A percentile compares a stretch with the other conserved stretches of the same genome.
Evolutionary conservation across 2,888 invertebrate species (phyloP).

Genomic region (Drosophila quinaria): DNA sequence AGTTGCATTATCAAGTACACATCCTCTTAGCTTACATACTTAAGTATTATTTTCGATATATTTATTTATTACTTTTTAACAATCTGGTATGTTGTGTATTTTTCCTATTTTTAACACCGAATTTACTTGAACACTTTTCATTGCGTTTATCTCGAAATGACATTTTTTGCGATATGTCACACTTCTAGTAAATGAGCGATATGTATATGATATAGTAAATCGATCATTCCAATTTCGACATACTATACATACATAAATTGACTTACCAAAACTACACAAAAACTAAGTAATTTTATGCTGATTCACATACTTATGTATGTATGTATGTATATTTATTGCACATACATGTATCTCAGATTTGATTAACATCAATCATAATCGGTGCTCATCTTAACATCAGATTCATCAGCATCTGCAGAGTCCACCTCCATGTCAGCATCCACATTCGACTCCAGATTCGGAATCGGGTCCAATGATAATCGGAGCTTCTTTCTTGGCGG

Average conservation of each 20-base stretch:
- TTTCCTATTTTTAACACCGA: too few relatives aligned
- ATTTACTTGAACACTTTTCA: too few relatives aligned
- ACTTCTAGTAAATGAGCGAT: too few relatives aligned
- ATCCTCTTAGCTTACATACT: not conserved
- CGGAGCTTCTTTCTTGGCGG: not conserved
- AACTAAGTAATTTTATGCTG: not conserved
- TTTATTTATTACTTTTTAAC: too few relatives aligned
- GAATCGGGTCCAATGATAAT: not conserved
- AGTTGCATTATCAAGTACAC: not conserved
- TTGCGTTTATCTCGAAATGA: too few relatives aligned
- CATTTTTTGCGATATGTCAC: too few relatives aligned
- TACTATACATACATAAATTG: not conserved
- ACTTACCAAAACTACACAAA: not conserved
- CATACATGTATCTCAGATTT: not conserved
- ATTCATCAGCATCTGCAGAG: not conserved
- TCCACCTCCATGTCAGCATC: not conserved
- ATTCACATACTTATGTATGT: not conserved
- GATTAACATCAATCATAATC: not conserved
- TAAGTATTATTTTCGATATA: not conserved
- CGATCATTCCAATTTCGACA: not conserved
- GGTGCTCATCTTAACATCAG: not conserved
- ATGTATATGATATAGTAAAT: not conserved
- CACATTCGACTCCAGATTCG: not conserved
- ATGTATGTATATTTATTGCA: not conserved
- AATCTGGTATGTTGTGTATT: too few relatives aligned